Base-by-base conservation (phyloP, 2,888 invertebrate species). In the Thereva nobilitata region DNA sequence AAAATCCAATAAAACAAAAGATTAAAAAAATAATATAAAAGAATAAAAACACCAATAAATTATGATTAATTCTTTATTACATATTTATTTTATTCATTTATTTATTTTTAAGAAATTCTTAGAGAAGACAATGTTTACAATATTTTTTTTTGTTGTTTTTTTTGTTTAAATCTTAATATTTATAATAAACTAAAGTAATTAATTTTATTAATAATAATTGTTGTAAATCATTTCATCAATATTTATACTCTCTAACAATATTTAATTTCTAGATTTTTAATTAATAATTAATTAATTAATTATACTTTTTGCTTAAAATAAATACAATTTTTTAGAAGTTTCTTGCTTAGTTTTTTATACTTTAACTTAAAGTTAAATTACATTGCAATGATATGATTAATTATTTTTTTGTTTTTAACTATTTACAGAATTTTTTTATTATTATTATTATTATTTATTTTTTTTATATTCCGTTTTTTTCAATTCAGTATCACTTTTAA, bases 101-200 rank as follows among this genome's bases (percentile, higher is more conserved):
- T 23, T 87, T 89, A 55, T 45, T 67, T 53, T 68, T 89, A 88
- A 88, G 88, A 89, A 89, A 89, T 87, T 83, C 83, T 86, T 88
- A 88, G 87, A 87, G 87, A 87, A 87, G 87, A 87, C 87, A 87
- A 87, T 87, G 61, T 68, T 66, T 68, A 66, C 63, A 67, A 50
- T 61, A 40, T 50, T 47, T 6, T 47, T n/a, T 47, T 47, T 47
- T 4, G 4, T 10, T 47, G 4, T 47, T 47, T 47, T 47, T 50
- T 50, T 5, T 50, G 6, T 34, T 50, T 61, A 50, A 50, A 50
- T 23, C 9, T 40, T 57, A 57, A 44, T 44, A 57, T 61, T 61
- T 35, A 61, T 50, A 61, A 38, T 40, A 61, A 61, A 35, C 49
- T 12, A 41, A 10, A 38, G 37, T 41, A 9, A 49, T 49, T 38